Conservation (phyloP, 2,888 invertebrate genomes). For the Caradrina clavipalpis region DNA sequence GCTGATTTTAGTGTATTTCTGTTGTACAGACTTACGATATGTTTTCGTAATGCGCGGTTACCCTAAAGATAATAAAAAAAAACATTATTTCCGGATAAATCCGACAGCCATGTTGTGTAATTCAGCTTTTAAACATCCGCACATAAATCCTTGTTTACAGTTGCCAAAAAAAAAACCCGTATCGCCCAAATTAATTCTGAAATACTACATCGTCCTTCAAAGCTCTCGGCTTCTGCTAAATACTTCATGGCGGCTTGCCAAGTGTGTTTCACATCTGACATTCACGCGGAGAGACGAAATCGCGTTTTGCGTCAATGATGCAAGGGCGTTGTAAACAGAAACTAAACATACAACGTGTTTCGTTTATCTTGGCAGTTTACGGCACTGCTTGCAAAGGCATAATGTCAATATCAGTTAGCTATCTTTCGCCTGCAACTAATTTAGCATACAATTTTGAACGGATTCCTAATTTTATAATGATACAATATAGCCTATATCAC, state of each 20-base stretch:
- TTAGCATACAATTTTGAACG: no score
- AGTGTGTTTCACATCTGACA: conserved; percentile 56
- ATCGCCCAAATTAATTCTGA: conserved; percentile 47
- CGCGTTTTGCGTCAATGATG: conserved; percentile 51
- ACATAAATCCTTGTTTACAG: conserved; percentile 42
- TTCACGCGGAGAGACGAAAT: conserved; percentile 45
- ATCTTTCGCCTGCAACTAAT: no score
- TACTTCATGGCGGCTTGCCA: conserved; percentile 58
- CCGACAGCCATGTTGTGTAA: conserved; percentile 19
- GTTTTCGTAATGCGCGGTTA: no score
- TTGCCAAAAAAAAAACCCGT: conserved; percentile 43
- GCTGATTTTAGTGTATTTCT: no score
- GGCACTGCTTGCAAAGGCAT: conserved; percentile 23
- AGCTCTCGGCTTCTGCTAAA: conserved; percentile 45
- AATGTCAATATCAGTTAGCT: conserved; percentile 15
- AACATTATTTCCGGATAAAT: conserved; percentile 34
- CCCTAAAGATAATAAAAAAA: neutral
- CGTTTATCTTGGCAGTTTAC: conserved; percentile 25
- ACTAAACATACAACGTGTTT: conserved; percentile 20
- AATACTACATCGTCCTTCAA: conserved; percentile 59
- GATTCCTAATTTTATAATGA: no score
- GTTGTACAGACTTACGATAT: no score
- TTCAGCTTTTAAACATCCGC: conserved; percentile 17
- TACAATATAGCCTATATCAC: no score
- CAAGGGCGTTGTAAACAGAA: conserved; percentile 54